Conservation (phyloP, 2,888 invertebrate species). For the Meta bourneti region DNA sequence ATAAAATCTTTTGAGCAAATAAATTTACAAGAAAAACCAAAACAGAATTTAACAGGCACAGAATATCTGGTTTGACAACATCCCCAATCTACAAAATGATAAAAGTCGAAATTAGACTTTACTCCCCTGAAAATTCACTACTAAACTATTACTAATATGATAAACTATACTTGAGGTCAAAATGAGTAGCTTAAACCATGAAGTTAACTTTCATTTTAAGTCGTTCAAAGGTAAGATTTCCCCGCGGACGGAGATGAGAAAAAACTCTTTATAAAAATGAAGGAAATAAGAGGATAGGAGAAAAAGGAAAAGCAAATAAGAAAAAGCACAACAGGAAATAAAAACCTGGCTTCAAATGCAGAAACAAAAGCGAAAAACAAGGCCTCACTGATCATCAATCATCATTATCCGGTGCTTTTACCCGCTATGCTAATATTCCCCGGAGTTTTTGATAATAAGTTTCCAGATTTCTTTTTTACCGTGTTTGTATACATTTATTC, state of each 20-base stretch:
- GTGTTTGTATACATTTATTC: slow-evolving; percentile 13
- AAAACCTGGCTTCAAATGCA: slow-evolving; percentile 13
- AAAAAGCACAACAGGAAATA: not conserved
- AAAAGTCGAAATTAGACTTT: no score
- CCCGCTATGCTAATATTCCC: slow-evolving; percentile 58
- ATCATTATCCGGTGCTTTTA: slow-evolving; percentile 49
- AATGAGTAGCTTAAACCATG: not conserved
- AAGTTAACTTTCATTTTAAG: not conserved
- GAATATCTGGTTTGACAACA: no score
- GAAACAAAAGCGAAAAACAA: slow-evolving; percentile 63
- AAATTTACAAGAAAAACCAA: no score
- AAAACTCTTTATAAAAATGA: slow-evolving; percentile 12
- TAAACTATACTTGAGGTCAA: not conserved
- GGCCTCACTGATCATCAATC: slow-evolving; percentile 52
- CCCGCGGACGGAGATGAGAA: not conserved
- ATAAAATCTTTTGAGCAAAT: no score
- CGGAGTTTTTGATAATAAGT: slow-evolving; percentile 53
- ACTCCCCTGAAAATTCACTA: no score
- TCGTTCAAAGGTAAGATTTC: slow-evolving; percentile 1
- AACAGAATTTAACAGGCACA: no score
- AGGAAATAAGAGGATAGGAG: not conserved
- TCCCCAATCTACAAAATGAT: no score
- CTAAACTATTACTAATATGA: not conserved
- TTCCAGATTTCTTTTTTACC: slow-evolving; percentile 18
- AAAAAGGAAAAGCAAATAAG: not conserved